phyloP scores from a whole-genome alignment of 2,797 vertebrate genomes.

The Tapirus indicus region DNA sequence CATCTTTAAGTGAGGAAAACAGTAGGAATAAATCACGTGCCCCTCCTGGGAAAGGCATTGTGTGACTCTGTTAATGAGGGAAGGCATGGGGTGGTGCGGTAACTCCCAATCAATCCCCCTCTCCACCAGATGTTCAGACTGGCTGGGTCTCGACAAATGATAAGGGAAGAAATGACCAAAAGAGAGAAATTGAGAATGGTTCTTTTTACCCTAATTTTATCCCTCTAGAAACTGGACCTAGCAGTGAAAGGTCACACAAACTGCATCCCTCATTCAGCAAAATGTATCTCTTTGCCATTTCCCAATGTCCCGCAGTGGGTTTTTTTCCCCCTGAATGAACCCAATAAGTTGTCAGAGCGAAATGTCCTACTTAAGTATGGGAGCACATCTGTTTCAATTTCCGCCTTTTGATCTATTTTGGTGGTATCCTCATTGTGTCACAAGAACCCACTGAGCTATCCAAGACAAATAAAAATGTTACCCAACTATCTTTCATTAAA shows the following conservation, averaged over 20 bases:
- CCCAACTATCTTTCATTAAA: too few relatives aligned
- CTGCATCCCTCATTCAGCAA: neutral
- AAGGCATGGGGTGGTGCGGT: accelerated
- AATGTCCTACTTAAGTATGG: neutral
- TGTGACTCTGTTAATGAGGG: accelerated
- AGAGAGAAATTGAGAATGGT: neutral
- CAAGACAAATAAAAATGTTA: neutral
- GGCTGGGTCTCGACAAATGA: accelerated
- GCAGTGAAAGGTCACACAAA: neutral
- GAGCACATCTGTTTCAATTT: neutral
- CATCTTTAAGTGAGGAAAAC: accelerated
- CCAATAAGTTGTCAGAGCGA: neutral
- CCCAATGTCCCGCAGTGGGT: neutral
- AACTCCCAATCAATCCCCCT: accelerated
- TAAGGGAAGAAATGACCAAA: accelerated
- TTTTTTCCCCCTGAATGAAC: neutral
- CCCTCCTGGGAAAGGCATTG: accelerated
- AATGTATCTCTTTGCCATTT: neutral
- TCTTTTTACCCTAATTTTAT: neutral
- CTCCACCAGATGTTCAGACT: accelerated
- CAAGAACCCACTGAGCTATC: neutral
- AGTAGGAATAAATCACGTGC: accelerated
- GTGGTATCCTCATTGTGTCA: neutral
- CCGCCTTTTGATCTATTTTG: neutral
- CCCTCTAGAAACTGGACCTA: neutral